These are phyloP conservation scores for Xenops minutus DNA, from an alignment of 2,797 vertebrate species.

Conservation along the genomic window DNA sequence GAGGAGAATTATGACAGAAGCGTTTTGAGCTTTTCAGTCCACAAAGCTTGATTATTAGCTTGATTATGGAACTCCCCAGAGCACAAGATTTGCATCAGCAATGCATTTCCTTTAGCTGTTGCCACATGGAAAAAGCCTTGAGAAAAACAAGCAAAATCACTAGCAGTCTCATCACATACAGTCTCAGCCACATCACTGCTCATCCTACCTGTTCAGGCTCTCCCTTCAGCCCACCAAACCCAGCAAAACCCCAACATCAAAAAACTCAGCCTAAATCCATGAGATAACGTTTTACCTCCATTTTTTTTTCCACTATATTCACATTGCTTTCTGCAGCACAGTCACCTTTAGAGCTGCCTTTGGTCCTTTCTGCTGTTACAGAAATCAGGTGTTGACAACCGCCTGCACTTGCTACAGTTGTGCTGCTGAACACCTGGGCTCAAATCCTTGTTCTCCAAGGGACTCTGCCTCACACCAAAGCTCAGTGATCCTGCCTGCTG, in stretches of 20 bases:
- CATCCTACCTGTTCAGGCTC: not conserved
- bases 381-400: not conserved
- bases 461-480: not conserved
- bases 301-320: not conserved
- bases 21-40: not conserved
- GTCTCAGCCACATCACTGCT: not conserved
- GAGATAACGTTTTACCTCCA: accelerated
- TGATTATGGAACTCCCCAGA: not conserved
- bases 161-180: not conserved
- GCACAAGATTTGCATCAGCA: not conserved
- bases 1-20: not conserved
- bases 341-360: too few relatives aligned
- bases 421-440: not conserved
- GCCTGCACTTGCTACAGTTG: not conserved
- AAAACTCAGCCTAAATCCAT: not conserved
- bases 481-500: not conserved
- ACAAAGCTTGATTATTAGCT: not conserved
- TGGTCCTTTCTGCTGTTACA: not conserved
- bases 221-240: not conserved
- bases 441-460: not conserved
- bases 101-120: not conserved
- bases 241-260: not conserved
- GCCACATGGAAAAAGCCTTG: not conserved
- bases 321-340: not conserved
- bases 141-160: not conserved